Evolutionary conservation across 2,113 vertebrate genomes (phyloP), one percentile per base, ranked within the genome.

Genomic region (Ageneiosus marmoratus): DNA sequence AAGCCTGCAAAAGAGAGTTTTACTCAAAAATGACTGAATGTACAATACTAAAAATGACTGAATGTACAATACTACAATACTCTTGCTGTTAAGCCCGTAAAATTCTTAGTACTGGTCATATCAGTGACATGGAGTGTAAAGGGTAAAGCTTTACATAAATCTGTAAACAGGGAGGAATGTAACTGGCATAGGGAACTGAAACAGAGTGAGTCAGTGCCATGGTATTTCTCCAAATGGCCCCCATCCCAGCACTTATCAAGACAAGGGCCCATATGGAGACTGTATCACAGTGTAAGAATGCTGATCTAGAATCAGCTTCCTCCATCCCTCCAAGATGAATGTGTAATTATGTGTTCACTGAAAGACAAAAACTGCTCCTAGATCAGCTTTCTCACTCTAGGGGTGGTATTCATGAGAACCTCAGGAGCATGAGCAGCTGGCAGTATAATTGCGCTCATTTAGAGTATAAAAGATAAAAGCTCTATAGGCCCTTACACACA

Each of bases 151-250:
- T 81, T 74, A 73, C 32, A 72, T 79, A 78, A 81, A 70, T 32
- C 65, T 53, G 78, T 84, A 81, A 55, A 81, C 58, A 70, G 63
- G 63, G 27, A 24, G 58, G 46, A 73, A 63, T 63, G 53, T 83
- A 69, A 77, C 37, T 58, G 77, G 46, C 37, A 80, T 41, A 22
- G 22, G n/a, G 27, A 62, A 70, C 34, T 44, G 69, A 74, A 55
- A 80, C 27, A 63, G 37, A n/a, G 53, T 80, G 77, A 84, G 73
- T 83, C 81, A 83, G 48, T 58, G 53, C 50, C 81, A 34, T 74
- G 62, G 65, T 56, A 78, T 86, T 79, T 75, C 69, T 79, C 4
- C 63, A 80, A 83, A 37, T 80, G 81, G 34, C 60, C 22, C 27
- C 41, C 20, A 2, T 67, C n/a, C 51, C 50, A 70, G 51, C 22